A percentile compares a stretch with the other conserved stretches of the same genome.
These are phyloP conservation scores for Etheostoma nigrum DNA, from an alignment of 2,797 vertebrate genomes.

Conservation along the genomic window DNA sequence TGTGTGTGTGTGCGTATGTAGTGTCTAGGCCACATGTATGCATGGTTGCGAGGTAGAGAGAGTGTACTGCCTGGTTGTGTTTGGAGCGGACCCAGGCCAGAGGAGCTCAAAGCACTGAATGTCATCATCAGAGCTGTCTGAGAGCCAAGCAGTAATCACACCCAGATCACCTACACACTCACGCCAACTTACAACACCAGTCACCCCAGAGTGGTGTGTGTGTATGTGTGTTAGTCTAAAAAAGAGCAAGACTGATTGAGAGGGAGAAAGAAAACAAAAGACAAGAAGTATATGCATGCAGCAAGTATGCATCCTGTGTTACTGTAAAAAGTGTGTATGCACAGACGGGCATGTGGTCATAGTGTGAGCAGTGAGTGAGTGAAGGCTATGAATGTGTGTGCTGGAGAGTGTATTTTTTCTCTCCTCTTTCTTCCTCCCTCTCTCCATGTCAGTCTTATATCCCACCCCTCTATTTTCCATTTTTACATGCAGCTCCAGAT, in stretches of 20 bases:
- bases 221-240: constrained; percentile 36
- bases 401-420: constrained; percentile 81
- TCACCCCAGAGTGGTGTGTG: constrained; percentile 66
- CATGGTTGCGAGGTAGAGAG: constrained; percentile 76
- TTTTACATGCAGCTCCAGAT: constrained; percentile 88
- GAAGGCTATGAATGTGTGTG: constrained; percentile 74
- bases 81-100: constrained; percentile 82
- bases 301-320: constrained; percentile 72
- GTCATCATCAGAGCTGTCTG: constrained; percentile 87
- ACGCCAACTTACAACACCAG: constrained; percentile 87
- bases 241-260: constrained; percentile 65
- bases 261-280: constrained; percentile 71
- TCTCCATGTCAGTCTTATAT: constrained; percentile 83
- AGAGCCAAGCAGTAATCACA: constrained; percentile 89
- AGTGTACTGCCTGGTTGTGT: constrained; percentile 81
- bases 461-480: constrained; percentile 85
- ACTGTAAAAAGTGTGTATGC: constrained; percentile 63
- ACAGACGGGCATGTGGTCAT: constrained; percentile 66
- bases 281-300: constrained; percentile 71
- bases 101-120: constrained; percentile 87
- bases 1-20: background rate
- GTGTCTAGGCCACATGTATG: constrained; percentile 77
- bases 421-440: constrained; percentile 76
- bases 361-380: constrained; percentile 65
- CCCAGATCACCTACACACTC: constrained; percentile 88